These are phyloP conservation scores for Pseudoatta argentina DNA, from an alignment of 1,140 invertebrate genomes.

Conservation along the genomic window DNA sequence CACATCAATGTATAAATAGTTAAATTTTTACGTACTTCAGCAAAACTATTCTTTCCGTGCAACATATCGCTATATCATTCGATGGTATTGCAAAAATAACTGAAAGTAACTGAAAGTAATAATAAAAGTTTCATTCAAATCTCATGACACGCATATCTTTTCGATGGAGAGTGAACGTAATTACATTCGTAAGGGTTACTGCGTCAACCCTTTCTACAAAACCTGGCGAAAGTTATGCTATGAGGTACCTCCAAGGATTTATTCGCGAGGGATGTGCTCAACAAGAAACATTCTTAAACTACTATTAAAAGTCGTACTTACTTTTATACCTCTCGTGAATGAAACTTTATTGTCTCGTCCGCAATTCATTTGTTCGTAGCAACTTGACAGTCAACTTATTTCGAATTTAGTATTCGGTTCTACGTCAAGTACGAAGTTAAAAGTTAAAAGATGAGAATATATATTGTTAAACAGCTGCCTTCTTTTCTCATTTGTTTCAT, in stretches of 20 bases:
- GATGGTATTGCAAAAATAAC: background rate
- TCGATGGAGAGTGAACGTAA: background rate
- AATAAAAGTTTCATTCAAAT: slow-evolving; percentile 10
- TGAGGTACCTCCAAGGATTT: slow-evolving; percentile 60
- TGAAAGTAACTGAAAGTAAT: background rate
- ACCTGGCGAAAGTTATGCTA: slow-evolving; percentile 60
- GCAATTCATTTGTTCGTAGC: slow-evolving; percentile 67
- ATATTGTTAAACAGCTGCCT: slow-evolving; percentile 22
- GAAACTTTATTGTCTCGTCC: slow-evolving; percentile 65
- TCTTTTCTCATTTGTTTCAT: background rate
- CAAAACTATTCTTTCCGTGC: too few species aligned
- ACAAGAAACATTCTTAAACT: slow-evolving; percentile 69
- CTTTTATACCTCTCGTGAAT: slow-evolving; percentile 60
- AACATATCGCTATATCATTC: background rate
- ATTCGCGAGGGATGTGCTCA: slow-evolving; percentile 70
- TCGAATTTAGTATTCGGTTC: slow-evolving; percentile 37
- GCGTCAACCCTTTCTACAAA: slow-evolving; percentile 29
- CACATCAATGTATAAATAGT: too few species aligned
- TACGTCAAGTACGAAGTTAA: slow-evolving; percentile 44
- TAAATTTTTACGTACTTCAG: too few species aligned
- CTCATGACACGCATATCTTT: background rate
- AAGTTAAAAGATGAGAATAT: slow-evolving; percentile 41
- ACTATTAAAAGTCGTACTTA: slow-evolving; percentile 52
- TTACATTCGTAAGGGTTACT: slow-evolving; percentile 47
- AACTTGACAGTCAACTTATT: slow-evolving; percentile 35